Conservation (phyloP, 2,113 vertebrate genomes). For the Onychostoma macrolepis region DNA sequence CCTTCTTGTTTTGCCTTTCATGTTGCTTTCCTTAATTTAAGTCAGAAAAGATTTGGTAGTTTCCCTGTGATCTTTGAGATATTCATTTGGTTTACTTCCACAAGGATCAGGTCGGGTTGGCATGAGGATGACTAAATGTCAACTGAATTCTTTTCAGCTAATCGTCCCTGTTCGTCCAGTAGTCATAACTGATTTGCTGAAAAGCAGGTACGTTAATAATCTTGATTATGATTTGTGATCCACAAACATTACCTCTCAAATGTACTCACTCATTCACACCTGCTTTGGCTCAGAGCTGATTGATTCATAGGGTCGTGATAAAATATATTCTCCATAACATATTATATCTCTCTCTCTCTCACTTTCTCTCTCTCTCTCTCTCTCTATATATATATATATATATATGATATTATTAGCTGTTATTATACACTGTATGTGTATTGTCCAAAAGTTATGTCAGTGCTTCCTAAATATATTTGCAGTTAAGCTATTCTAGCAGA, state of each 20-base stretch:
- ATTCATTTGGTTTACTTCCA: not conserved
- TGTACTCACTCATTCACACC: not conserved
- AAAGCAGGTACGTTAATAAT: not conserved
- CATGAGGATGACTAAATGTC: not conserved
- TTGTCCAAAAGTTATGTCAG: too few relatives aligned
- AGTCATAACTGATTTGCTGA: not conserved
- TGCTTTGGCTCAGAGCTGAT: not conserved
- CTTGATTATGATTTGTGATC: not conserved
- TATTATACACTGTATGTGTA: too few relatives aligned
- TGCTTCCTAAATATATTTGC: too few relatives aligned
- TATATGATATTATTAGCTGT: too few relatives aligned
- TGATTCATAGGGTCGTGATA: not conserved
- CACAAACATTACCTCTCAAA: not conserved
- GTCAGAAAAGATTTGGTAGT: not conserved
- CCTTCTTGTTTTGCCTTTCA: not conserved
- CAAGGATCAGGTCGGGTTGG: too few relatives aligned
- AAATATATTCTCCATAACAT: too few relatives aligned
- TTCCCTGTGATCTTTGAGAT: not conserved
- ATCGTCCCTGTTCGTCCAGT: not conserved
- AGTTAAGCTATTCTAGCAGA: too few relatives aligned
- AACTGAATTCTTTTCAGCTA: not conserved
- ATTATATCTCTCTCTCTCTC: too few relatives aligned
- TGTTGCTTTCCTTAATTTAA: not conserved
- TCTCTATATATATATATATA: too few relatives aligned
- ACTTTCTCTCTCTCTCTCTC: too few relatives aligned